Evolutionary conservation across 35 echinoderm and acorn worm genomes (phyloP), one percentile per base, ranked within the genome.

Genomic region (Eucidaris tribuloides): DNA sequence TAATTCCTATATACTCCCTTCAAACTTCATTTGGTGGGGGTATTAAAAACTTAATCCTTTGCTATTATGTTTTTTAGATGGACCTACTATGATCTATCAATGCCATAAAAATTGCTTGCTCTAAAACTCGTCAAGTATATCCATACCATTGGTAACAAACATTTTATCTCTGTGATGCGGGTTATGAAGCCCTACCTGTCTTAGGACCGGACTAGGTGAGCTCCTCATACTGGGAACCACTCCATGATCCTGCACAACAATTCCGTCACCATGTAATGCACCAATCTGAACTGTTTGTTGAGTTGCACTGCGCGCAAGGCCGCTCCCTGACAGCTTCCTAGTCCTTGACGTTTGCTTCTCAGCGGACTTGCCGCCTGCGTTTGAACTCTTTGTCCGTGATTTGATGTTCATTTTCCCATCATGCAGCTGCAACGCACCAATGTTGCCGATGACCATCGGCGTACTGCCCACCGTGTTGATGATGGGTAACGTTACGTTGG

Each of bases 341-440:
- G 57, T 46, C 46, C 87, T 42, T 44, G 78, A 79, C 13, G 55
- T 45, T 74, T 88, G 79, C 45, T 56, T 84, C 45, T 93, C 85
- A 25, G 90, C 19, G 39, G 76, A 19, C 28, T 66, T 71, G 35
- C 86, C 83, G 14, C 84, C 65, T 14, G 49, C 63, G 17, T 63
- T 63, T 4, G 81, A 63, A 65, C 81, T 84, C 65, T 84, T 84
- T 82, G 92, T 83, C 82, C 92, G 81, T 0, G 92, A 94, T 40
- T 94, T 94, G 77, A 94, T 85, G 46, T 94, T 94, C 92, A 94
- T 85, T 65, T 94, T 94, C 45, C 92, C 59, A 58, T 94, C 92
- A 55, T 94, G 87, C n/a, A 89, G 78, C 25, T 88, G 85, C 40
- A 94, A 57, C 9, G 81, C 87, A 45, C 92, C 92, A 42, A 94